Conservation (phyloP, 1,140 invertebrate genomes). For the Protaetia brevitarsis region DNA sequence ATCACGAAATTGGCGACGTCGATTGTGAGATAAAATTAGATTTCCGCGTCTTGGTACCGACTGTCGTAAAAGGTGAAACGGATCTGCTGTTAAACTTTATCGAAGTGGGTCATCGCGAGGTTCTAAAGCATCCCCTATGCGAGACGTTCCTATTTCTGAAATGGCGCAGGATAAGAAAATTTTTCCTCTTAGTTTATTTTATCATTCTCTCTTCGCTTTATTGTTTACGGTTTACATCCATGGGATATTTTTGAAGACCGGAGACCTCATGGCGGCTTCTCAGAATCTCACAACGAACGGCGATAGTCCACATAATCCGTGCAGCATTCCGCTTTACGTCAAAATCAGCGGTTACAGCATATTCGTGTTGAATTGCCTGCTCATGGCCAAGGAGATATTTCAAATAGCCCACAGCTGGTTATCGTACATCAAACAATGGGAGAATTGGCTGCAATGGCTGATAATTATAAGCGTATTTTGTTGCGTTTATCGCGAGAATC, state of each 20-base stretch:
- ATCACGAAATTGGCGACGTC: conserved; percentile 77
- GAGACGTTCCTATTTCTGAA: conserved; percentile 79
- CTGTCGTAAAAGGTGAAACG: conserved; percentile 61
- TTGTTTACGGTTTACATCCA: conserved; percentile 69
- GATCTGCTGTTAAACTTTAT: conserved; percentile 71
- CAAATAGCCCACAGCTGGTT: conserved; percentile 65
- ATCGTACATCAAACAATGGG: conserved; percentile 73
- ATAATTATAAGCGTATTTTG: conserved; percentile 67
- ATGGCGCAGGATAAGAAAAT: conserved; percentile 79
- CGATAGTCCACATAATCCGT: conserved; percentile 31
- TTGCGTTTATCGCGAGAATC: conserved; percentile 51
- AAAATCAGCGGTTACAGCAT: conserved; percentile 59
- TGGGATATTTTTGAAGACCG: conserved; percentile 53
- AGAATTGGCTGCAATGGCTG: conserved; percentile 79
- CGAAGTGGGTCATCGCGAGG: conserved; percentile 70
- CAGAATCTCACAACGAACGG: not conserved
- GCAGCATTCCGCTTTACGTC: conserved; percentile 50
- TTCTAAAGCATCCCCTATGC: conserved; percentile 76
- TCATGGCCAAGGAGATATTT: conserved; percentile 71
- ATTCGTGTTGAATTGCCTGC: conserved; percentile 58
- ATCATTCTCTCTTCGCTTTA: conserved; percentile 71
- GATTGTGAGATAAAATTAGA: conserved; percentile 79
- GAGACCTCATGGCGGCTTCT: conserved; percentile 15
- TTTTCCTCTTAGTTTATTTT: conserved; percentile 77
- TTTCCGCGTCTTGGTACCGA: conserved; percentile 66